phyloP scores from a whole-genome alignment of 2,797 vertebrate species.

The Rhincodon typus region DNA sequence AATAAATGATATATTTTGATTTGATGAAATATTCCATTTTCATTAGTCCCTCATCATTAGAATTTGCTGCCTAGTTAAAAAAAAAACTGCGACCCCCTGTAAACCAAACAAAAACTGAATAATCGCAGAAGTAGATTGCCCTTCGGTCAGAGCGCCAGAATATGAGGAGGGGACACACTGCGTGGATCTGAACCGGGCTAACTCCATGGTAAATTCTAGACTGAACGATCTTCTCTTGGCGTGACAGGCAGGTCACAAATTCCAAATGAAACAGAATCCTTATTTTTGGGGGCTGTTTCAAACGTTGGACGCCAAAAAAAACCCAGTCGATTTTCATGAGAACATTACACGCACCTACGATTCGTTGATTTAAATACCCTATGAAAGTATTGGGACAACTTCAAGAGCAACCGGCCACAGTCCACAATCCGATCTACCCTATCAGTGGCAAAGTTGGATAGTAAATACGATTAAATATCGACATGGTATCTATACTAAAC shows the following conservation, averaged over 20 bases:
- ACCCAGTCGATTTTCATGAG: neutral
- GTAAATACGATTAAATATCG: neutral
- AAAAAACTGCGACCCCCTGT: neutral
- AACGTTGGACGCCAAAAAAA: neutral
- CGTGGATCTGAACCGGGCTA: neutral
- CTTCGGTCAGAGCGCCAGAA: neutral
- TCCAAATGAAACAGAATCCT: neutral
- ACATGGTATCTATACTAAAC: neutral
- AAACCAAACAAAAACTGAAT: neutral
- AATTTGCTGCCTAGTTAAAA: neutral
- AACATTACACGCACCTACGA: neutral
- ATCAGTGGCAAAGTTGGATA: neutral
- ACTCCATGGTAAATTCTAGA: neutral
- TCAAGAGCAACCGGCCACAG: neutral
- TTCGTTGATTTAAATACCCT: neutral
- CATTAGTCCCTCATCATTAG: too few relatives aligned
- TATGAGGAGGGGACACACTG: too few relatives aligned
- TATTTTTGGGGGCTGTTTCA: neutral
- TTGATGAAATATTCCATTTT: neutral
- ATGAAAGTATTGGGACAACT: neutral
- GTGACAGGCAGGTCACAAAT: neutral
- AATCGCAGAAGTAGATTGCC: neutral
- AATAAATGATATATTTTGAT: neutral
- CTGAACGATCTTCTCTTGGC: neutral
- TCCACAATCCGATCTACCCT: neutral